Evolutionary conservation across 2,113 vertebrate genomes (phyloP).

Genomic region (Clarias macrocephalus): DNA sequence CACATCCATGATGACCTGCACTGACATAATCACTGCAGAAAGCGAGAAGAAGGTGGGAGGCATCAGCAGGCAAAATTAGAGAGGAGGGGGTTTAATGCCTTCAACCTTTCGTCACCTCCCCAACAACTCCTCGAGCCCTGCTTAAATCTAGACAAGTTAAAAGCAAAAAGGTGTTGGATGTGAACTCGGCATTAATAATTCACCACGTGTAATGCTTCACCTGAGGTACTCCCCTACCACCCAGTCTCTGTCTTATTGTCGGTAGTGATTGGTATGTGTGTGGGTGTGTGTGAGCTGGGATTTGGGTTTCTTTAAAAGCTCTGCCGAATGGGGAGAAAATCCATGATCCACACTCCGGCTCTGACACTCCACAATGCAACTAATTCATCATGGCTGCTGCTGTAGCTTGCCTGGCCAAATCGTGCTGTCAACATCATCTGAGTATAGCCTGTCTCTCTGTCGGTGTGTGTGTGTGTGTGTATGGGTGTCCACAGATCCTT

Average conservation of each 20-base stretch:
- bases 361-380: slow-evolving; percentile 24
- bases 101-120: background rate
- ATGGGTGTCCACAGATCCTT: slow-evolving; percentile 26
- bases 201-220: slow-evolving; percentile 25
- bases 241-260: background rate
- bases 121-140: slow-evolving; percentile 13
- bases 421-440: slow-evolving; percentile 22
- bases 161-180: slow-evolving; percentile 48
- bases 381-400: slow-evolving; percentile 45
- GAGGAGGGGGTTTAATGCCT: slow-evolving; percentile 5
- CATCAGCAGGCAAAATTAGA: slow-evolving; percentile 4
- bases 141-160: slow-evolving; percentile 46
- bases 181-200: slow-evolving; percentile 54
- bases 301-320: slow-evolving; percentile 26
- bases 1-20: slow-evolving; percentile 36
- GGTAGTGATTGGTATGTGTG: slow-evolving; percentile 3
- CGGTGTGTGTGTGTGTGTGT: background rate
- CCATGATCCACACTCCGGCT: slow-evolving; percentile 11
- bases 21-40: slow-evolving; percentile 32
- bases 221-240: slow-evolving; percentile 21
- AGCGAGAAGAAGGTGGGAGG: background rate
- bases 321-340: slow-evolving; percentile 26
- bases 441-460: slow-evolving; percentile 30
- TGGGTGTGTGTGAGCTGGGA: slow-evolving; percentile 17
- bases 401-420: slow-evolving; percentile 8